Base-by-base conservation (phyloP, 1,140 invertebrate genomes). In the Archegozetes longisetosus region DNA sequence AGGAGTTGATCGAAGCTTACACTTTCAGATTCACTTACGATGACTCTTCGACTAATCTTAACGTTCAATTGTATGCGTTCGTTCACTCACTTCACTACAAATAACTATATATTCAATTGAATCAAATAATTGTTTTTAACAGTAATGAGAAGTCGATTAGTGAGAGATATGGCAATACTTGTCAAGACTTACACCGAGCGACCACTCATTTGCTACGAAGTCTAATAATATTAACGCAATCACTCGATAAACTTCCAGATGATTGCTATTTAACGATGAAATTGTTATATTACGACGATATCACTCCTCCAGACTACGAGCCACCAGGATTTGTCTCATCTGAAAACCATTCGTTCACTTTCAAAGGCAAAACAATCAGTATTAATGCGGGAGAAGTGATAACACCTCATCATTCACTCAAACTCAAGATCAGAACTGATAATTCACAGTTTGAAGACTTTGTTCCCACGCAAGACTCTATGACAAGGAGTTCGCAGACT, bases 261-360 rank as follows among this genome's bases (percentile, higher is more conserved):
- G 20, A 51, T 20, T 51, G 50, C 20, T 51, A 51, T 20, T 13
- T 51, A 26, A 26, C 24, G n/a, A 26, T 51, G 20, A 51, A 51
- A 26, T n/a, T 51, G 4, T 51, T 51, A 13, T 51, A 51, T 51
- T 22, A 51, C 24, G 50, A 51, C 50, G 50, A 51, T n/a, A 40
- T 40, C 17, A 26, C 50, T 51, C 50, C 50, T 22, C 6, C 6
- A 22, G 24, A 51, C 24, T 51, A 51, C 24, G 24, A 20, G 13
- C 50, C 50, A n/a, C 20, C 4, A 13, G 50, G 50, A 22, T 51
- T 51, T 25, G 20, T 22, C 6, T 6, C 20, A 9, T 51, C 50
- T 9, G 50, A 51, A 13, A 51, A 4, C 4, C 4, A 51, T 51
- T 20, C 20, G 50, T 51, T 51, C 20, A 9, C 20, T 9, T 51